Conservation (phyloP, 2,888 invertebrate species). For the Ormyrus labotus region DNA sequence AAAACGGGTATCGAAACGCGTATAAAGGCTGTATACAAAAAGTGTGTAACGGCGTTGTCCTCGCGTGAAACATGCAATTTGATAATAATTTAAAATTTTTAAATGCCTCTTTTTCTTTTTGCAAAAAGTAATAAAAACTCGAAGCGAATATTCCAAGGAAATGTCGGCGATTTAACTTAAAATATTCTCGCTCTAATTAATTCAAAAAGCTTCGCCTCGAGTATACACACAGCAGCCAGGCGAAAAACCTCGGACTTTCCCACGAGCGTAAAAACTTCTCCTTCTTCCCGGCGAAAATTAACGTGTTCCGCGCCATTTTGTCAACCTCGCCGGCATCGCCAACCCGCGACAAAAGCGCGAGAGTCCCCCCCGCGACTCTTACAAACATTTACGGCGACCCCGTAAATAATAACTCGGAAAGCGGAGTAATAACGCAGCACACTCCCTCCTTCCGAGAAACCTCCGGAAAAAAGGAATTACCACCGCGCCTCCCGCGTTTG, state of each 20-base stretch:
- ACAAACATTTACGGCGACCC: too few species aligned
- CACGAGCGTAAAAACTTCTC: too few species aligned
- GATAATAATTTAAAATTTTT: slow-evolving; percentile 7
- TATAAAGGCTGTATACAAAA: slow-evolving; percentile 3
- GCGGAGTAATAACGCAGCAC: background rate
- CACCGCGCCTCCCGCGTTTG: background rate
- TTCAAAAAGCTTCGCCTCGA: too few species aligned
- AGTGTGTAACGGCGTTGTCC: background rate
- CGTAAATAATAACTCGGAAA: background rate
- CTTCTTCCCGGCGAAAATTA: too few species aligned
- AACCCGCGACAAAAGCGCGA: too few species aligned
- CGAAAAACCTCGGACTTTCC: too few species aligned
- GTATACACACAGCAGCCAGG: too few species aligned
- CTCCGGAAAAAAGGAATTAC: slow-evolving; percentile 43
- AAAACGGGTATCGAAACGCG: background rate
- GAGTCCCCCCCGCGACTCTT: too few species aligned
- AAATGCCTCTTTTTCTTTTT: background rate
- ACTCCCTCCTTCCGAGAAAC: background rate
- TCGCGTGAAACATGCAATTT: slow-evolving; percentile 40
- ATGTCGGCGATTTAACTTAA: too few species aligned
- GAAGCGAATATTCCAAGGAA: background rate
- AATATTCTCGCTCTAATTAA: too few species aligned
- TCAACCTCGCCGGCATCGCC: too few species aligned
- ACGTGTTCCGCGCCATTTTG: too few species aligned
- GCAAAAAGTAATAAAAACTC: slow-evolving; percentile 6